Percentiles rank a stretch among this genome's conserved stretches.
phyloP scores from a whole-genome alignment of 2,113 vertebrate genomes.

The Cochlearius cochlearius region DNA sequence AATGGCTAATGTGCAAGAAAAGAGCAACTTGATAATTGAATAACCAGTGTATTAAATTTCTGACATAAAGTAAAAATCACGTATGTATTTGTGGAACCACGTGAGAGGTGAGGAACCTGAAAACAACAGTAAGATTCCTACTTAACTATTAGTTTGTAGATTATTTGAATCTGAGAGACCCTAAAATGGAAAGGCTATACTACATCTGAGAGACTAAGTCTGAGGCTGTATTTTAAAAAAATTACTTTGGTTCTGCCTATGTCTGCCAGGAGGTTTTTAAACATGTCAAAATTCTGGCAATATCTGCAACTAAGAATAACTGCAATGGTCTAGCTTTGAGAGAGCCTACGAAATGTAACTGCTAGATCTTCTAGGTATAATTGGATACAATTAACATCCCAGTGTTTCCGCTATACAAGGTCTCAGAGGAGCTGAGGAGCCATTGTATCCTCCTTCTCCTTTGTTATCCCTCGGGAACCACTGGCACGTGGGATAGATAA shows the following conservation, averaged over 20 bases:
- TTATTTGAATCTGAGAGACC: background rate
- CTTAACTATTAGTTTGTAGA: background rate
- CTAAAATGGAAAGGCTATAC: background rate
- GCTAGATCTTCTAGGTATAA: background rate
- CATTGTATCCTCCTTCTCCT: background rate
- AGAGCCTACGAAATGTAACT: background rate
- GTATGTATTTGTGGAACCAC: background rate
- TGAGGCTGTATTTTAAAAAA: background rate
- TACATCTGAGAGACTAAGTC: background rate
- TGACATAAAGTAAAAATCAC: background rate
- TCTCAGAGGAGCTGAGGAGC: background rate
- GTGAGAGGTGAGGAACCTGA: background rate
- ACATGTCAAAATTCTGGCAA: background rate
- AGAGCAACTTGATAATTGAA: slow-evolving; percentile 17
- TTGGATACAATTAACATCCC: background rate
- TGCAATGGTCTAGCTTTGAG: background rate
- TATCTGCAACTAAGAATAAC: background rate
- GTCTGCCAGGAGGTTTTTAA: background rate
- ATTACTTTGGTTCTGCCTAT: background rate
- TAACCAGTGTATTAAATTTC: background rate
- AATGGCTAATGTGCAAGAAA: background rate
- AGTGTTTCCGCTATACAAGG: background rate
- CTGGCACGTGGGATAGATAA: background rate
- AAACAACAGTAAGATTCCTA: background rate
- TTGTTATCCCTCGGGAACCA: background rate